Evolutionary conservation across 2,797 vertebrate genomes (phyloP).

Genomic region (Acridotheres tristis): DNA sequence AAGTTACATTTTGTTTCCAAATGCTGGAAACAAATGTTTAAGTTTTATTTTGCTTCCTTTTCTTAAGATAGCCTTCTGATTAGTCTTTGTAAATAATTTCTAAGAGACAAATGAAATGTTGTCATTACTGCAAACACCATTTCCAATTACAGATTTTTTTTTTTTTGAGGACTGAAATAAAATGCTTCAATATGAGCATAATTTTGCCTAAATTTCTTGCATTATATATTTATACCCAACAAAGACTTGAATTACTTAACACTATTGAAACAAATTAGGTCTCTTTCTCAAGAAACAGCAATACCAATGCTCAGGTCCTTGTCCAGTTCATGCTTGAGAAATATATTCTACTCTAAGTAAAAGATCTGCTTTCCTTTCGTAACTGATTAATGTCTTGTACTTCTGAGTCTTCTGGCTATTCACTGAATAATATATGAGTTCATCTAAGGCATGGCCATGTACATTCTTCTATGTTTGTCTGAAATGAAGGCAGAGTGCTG

Average conservation of each 20-base stretch:
- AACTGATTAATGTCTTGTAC: background rate
- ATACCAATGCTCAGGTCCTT: background rate
- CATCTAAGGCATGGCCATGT: background rate
- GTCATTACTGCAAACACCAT: background rate
- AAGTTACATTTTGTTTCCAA: background rate
- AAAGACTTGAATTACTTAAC: background rate
- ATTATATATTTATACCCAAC: background rate
- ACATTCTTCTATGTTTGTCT: background rate
- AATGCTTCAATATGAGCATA: background rate
- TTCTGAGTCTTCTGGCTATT: background rate
- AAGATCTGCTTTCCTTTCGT: background rate
- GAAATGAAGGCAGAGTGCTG: background rate
- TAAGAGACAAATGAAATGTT: background rate
- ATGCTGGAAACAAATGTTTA: background rate
- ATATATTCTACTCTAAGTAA: background rate
- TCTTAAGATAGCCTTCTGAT: background rate
- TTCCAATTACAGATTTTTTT: background rate
- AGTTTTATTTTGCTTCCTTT: background rate
- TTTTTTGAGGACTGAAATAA: background rate
- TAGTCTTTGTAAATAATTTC: background rate
- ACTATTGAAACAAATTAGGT: background rate
- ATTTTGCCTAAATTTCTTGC: background rate
- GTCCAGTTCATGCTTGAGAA: background rate
- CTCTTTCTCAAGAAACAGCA: background rate
- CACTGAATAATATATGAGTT: background rate